Evolutionary conservation across 1,140 invertebrate species (phyloP), one percentile per base, ranked within the genome.

Genomic region (Zaprionus nigranus): DNA sequence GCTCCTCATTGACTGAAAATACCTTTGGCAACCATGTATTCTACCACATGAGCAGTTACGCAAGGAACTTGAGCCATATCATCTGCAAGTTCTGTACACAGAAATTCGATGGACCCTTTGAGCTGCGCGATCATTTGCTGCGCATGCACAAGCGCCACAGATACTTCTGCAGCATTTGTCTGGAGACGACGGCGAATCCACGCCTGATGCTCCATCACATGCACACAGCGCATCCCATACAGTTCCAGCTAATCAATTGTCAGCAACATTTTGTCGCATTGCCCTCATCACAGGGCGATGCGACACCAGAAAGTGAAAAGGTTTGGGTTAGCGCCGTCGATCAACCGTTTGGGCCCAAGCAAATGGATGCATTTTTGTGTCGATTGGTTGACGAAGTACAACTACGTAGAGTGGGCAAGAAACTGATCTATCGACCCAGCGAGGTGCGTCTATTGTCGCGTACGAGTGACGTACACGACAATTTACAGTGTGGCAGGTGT

Each of bases 91-190:
- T 59, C 26, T 88, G 84, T 40, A 1, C 1, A 0, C 15, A 38
- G 20, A 15, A 7, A 5, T 34, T 17, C 7, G 53, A 69, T 2
- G 36, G 36, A 2, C 54, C 81, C 1, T 20, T 61, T 0, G 0
- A 34, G 5, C 36, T 87, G 40, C 70, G 70, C 0, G 17, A 30
- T 0, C 84, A 88, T 54, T 38, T 88, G 58, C 64, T 69, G 17
- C 61, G 51, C 20, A 1, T 56, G 36, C 84, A 88, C 17, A 70
- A 43, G 1, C 68, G 75, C 0, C 84, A 88, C 53, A 57, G 40
- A 24, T 58, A 79, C 26, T 66, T 81, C 56, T 88, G 84, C 49
- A 62, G 75, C 57, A 7, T 68, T n/a, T 88, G 84, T 22, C 62
- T 84, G 24, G 81, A 76, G 22, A 88, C 84, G 7, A 71, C 81